phyloP scores from a whole-genome alignment of 2,888 invertebrate species.

The Ophion obscuratus region DNA sequence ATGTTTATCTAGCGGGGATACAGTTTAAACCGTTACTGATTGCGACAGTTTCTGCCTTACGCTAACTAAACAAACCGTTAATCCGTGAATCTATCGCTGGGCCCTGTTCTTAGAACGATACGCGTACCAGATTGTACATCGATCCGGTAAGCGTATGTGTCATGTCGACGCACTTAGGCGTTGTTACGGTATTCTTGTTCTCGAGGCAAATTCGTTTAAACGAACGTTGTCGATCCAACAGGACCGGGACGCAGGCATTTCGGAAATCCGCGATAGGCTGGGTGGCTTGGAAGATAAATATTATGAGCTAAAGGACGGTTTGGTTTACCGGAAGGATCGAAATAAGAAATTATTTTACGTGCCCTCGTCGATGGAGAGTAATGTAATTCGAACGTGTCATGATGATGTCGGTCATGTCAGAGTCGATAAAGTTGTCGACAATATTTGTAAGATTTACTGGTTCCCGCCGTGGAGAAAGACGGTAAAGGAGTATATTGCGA shows the following conservation, averaged over 20 bases:
- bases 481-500: too few relatives aligned
- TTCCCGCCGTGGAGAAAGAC: too few relatives aligned
- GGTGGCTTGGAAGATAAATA: constrained; percentile 60
- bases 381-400: constrained; percentile 60
- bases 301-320: constrained; percentile 67
- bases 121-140: constrained; percentile 63
- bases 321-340: constrained; percentile 66
- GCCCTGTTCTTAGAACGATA: constrained; percentile 64
- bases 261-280: constrained; percentile 57
- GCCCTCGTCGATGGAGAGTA: constrained; percentile 57
- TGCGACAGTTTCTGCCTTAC: constrained; percentile 72
- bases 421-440: constrained; percentile 53
- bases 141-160: constrained; percentile 60
- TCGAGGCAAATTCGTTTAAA: constrained; percentile 64
- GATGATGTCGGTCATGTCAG: constrained; percentile 64
- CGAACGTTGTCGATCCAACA: constrained; percentile 63
- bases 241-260: constrained; percentile 56
- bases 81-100: constrained; percentile 61
- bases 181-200: constrained; percentile 54
- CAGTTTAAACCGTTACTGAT: constrained; percentile 70
- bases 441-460: constrained; percentile 34
- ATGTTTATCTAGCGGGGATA: constrained; percentile 72
- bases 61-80: constrained; percentile 64
- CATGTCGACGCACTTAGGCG: constrained; percentile 66
- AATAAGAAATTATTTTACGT: constrained; percentile 59